These are phyloP conservation scores for Phymanthus crucifer DNA, from an alignment of 92 coral and sea anemone species.

Conservation along the genomic window DNA sequence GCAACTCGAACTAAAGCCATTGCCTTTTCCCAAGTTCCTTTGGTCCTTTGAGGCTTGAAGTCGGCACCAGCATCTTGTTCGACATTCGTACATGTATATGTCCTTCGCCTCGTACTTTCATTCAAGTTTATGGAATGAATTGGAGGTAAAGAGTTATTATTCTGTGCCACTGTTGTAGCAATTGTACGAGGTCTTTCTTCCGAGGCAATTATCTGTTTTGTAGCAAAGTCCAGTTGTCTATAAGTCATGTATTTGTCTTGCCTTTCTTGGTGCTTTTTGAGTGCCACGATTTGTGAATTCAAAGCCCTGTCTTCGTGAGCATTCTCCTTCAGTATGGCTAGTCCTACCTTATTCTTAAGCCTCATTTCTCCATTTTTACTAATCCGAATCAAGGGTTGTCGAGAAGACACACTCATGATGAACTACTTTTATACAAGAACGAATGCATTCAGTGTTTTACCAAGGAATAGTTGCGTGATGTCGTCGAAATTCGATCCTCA, in stretches of 20 bases:
- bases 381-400: slow-evolving; percentile 74
- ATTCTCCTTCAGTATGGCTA: slow-evolving; percentile 87
- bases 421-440: background rate
- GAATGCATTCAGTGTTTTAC: background rate
- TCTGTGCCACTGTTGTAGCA: slow-evolving; percentile 14
- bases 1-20: slow-evolving; percentile 71
- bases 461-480: slow-evolving; percentile 1
- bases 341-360: slow-evolving; percentile 79
- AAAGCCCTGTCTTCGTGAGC: slow-evolving; percentile 89
- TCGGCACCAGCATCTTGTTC: slow-evolving; percentile 1
- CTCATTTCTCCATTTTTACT: slow-evolving; percentile 94
- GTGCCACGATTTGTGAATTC: slow-evolving; percentile 53
- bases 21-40: slow-evolving; percentile 86
- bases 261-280: slow-evolving; percentile 62
- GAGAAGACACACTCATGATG: slow-evolving; percentile 32
- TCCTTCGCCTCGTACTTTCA: slow-evolving; percentile 23
- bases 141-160: slow-evolving; percentile 56
- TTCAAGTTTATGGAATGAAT: slow-evolving; percentile 36
- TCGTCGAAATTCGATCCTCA: background rate
- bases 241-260: slow-evolving; percentile 83
- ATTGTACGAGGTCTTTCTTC: slow-evolving; percentile 76
- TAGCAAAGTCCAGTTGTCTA: slow-evolving; percentile 82
- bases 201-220: slow-evolving; percentile 68
- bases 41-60: slow-evolving; percentile 15
- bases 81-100: background rate